Evolutionary conservation across 2,888 invertebrate genomes (phyloP).

Genomic region (Coleophora flavipennella): DNA sequence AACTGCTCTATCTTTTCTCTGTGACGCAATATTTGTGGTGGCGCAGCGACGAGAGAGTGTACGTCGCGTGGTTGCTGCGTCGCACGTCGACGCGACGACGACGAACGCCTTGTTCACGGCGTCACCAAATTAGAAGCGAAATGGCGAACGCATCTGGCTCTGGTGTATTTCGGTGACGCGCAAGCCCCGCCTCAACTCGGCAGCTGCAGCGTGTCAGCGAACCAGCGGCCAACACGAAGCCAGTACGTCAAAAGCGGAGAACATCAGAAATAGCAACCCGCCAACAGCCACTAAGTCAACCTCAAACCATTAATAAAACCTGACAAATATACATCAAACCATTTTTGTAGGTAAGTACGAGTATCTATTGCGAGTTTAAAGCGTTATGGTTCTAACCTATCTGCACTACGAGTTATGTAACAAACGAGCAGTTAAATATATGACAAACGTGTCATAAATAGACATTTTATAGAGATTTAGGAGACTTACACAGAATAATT

Average conservation of each 20-base stretch:
- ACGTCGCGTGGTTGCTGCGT: slow-evolving; percentile 11
- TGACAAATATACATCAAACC: slow-evolving; percentile 13
- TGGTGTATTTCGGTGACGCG: slow-evolving; percentile 48
- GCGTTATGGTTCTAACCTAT: slow-evolving; percentile 1
- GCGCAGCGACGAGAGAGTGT: slow-evolving; percentile 13
- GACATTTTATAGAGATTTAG: slow-evolving; percentile 1
- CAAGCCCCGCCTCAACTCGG: slow-evolving; percentile 47
- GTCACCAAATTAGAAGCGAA: slow-evolving; percentile 69
- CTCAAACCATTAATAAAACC: slow-evolving; percentile 19
- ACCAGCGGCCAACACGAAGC: slow-evolving; percentile 34
- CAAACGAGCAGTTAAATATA: slow-evolving; percentile 7
- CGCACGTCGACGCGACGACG: slow-evolving; percentile 15
- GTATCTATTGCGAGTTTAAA: no score
- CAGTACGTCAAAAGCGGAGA: slow-evolving; percentile 34
- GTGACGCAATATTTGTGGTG: slow-evolving; percentile 24
- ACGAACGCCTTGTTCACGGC: slow-evolving; percentile 27
- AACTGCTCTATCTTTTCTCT: slow-evolving; percentile 11
- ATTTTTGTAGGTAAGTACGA: slow-evolving; percentile 1
- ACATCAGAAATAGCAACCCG: slow-evolving; percentile 33
- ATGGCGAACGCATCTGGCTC: slow-evolving; percentile 27
- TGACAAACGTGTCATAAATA: background rate
- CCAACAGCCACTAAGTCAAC: slow-evolving; percentile 18
- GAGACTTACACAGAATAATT: background rate
- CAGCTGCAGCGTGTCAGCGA: slow-evolving; percentile 29
- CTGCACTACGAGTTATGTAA: background rate